phyloP scores from a whole-genome alignment of 2,888 invertebrate genomes.

The Rotaria sp. region DNA sequence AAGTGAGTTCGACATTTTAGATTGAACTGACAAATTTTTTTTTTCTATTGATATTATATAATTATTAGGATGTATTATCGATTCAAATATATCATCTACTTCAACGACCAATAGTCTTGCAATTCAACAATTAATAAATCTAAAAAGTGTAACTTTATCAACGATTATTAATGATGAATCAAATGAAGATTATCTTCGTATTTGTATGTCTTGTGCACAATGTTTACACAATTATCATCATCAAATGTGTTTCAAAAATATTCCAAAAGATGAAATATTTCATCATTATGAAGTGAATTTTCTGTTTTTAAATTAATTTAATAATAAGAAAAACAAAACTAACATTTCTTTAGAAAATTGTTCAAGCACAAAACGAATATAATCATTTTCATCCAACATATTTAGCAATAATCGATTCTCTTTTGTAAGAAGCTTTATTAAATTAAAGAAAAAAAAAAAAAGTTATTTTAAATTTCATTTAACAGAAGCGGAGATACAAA shows the following conservation, averaged over 20 bases:
- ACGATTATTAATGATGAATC: neutral
- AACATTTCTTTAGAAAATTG: constrained; percentile 2
- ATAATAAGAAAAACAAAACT: too few species aligned
- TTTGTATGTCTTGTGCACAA: constrained; percentile 29
- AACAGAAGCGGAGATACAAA: neutral
- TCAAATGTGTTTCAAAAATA: neutral
- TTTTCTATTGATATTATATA: neutral
- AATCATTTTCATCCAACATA: neutral
- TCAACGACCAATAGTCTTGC: neutral
- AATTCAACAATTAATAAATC: constrained; percentile 22
- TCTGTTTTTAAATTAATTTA: too few species aligned
- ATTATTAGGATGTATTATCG: constrained; percentile 27
- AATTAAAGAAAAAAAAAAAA: neutral
- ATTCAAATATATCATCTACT: neutral
- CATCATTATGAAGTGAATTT: neutral
- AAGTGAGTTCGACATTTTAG: too few species aligned
- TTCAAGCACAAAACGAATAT: neutral
- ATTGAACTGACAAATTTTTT: too few species aligned
- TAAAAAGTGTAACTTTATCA: constrained; percentile 31
- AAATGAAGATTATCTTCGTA: constrained; percentile 31
- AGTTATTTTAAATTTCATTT: neutral
- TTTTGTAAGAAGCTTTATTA: neutral
- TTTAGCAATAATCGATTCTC: neutral
- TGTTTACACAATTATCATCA: constrained; percentile 26
- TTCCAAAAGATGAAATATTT: neutral